Base-by-base conservation (phyloP, 2,888 invertebrate species). In the Rutpela maculata region DNA sequence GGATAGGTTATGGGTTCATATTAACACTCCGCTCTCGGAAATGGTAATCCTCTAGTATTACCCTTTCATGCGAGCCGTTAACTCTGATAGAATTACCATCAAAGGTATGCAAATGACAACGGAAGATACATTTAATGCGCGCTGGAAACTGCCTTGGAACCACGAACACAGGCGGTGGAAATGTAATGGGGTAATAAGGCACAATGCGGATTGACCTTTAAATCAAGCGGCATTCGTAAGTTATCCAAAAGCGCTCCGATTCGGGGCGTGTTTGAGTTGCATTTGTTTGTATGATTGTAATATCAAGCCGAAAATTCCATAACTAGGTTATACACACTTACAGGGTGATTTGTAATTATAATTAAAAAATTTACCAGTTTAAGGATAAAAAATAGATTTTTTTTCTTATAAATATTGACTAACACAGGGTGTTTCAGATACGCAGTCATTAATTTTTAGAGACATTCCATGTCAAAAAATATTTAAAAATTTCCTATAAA, bases 1-100 rank as follows among this genome's bases (percentile, higher is more conserved):
- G 73, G 84, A 77, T 84, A 84, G 84, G 84, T 84, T 80, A 82
- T 72, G 82, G 79, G 73, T 79, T 65, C 65, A 69, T 73, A 70
- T 71, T 74, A 67, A 76, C 72, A 74, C 73, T 72, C 38, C 71
- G 62, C 63, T 63, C 55, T 72, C 71, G 55, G 71, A 62, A 63
- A 72, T 72, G 71, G 71, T 63, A 63, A 62, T 72, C 71, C 60
- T 59, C 63, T 31, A 50, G 71, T 63, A 72, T 72, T 72, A 55
- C 71, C 71, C 17, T 60, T 67, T 72, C 71, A 72, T 35, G 62
- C 71, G 55, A 72, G 63, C 63, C 63, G 73, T 75, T 75, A 71
- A 66, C 70, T 77, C 65, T 75, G 67, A 77, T 70, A 75, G 73
- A 78, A 78, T 66, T 66, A 69, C 73, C 69, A 68, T 78, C 78